phyloP scores from a whole-genome alignment of 2,113 vertebrate species.

The Orthonyx spaldingii region DNA sequence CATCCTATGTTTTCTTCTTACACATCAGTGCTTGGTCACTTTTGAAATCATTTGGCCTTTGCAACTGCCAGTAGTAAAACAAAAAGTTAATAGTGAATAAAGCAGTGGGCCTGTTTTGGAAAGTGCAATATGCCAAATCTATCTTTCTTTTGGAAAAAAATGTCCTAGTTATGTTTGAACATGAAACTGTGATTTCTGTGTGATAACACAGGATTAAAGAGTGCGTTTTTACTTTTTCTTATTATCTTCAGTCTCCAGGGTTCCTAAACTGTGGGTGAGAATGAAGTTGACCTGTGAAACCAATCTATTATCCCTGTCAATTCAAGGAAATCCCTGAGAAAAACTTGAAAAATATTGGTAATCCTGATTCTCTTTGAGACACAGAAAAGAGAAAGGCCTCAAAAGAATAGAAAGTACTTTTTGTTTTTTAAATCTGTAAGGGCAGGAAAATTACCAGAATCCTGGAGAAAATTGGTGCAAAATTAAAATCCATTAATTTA shows the following conservation, averaged over 20 bases:
- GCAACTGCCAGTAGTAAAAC: background rate
- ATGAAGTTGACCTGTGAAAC: conserved; percentile 35
- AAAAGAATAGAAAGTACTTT: background rate
- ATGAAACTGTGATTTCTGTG: background rate
- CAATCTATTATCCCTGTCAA: conserved; percentile 32
- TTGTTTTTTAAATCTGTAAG: background rate
- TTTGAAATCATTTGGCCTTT: background rate
- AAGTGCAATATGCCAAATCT: background rate
- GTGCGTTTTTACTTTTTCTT: conserved; percentile 22
- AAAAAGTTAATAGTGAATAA: background rate
- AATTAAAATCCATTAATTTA: background rate
- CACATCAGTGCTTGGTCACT: background rate
- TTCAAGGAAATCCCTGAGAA: conserved; percentile 38
- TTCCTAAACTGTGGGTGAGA: conserved; percentile 27
- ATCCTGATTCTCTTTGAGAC: background rate
- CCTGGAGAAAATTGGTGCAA: background rate
- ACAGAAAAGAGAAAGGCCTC: background rate
- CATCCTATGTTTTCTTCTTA: background rate
- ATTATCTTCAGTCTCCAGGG: conserved; percentile 5
- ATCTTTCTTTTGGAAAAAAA: conserved; percentile 1
- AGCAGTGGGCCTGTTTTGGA: background rate
- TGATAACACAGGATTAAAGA: conserved; percentile 11
- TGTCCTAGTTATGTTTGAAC: conserved; percentile 2
- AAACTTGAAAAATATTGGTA: conserved; percentile 36
- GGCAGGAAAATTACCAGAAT: background rate